Base-by-base conservation (phyloP, 2,797 vertebrate genomes). In the Steatocranus sp. region DNA sequence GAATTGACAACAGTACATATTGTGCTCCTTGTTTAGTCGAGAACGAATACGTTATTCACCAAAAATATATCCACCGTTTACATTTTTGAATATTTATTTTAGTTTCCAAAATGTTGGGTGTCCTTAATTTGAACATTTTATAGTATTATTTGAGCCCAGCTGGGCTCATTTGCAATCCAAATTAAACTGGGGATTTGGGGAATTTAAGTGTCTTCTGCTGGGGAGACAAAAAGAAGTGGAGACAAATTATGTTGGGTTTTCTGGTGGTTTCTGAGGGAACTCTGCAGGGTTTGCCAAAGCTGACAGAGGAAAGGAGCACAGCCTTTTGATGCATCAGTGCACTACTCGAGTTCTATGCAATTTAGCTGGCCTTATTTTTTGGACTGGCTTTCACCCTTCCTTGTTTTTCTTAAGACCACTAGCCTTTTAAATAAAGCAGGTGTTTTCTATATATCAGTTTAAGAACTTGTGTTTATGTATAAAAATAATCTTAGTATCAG, bases 321-420 rank as follows among this genome's bases (percentile, higher is more conserved):
- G 91, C 90, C 93, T 85, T 92, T 91, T 86, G 86, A 94, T 87
- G 91, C 90, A 89, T 88, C 88, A 87, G 91, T 93, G 92, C 94
- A 96, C 97, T 96, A 95, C 93, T 95, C 94, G 96, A 96, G 92
- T 96, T 97, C 98, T 98, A 99, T 98, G 97, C 97, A 99, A 99
- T 96, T 89, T 94, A 90, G 95, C 95, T 96, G 91, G 97, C 97
- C 97, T 97, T 97, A 97, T 96, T 96, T 8, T 95, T 87, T 90
- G 54, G 84, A 95, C 94, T 94, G 95, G 95, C 90, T 94, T 89
- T 87, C 87, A 90, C 88, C 82, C 75, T 79, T 76, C 83, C 63
- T 91, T 36, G 11, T 86, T 87, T 92, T 83, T 90, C 75, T 81
- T 78, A 48, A 78, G 89, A 83, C 76, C 83, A 80, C 91, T 91